Conservation (phyloP, 2,888 invertebrate genomes). For the Melikaiella ostensackeni region DNA sequence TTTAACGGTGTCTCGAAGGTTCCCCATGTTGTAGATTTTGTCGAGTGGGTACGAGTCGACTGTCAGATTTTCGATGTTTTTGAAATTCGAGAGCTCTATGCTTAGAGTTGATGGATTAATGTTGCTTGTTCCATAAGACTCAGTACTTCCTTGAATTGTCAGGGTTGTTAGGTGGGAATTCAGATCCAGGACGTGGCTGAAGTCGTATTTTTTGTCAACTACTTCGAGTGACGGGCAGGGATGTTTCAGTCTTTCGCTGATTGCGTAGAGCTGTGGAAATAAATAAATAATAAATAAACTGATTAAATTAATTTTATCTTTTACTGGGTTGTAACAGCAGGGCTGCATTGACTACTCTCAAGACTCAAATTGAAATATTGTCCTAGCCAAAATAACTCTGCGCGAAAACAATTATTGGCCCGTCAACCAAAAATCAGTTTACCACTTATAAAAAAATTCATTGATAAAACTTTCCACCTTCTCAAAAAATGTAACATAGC, state of each 20-base stretch:
- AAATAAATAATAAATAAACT: too few relatives aligned
- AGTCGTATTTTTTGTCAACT: conserved; percentile 89
- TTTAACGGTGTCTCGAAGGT: conserved; percentile 82
- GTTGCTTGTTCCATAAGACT: conserved; percentile 88
- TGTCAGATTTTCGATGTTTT: conserved; percentile 84
- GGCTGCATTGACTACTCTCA: too few relatives aligned
- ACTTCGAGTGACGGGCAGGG: conserved; percentile 90
- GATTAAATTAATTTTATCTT: too few relatives aligned
- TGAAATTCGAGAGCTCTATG: conserved; percentile 92
- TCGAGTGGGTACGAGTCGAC: conserved; percentile 84
- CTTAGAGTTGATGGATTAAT: conserved; percentile 88
- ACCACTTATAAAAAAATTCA: too few relatives aligned
- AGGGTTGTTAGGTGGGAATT: conserved; percentile 86
- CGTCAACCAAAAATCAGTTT: too few relatives aligned
- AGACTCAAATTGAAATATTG: too few relatives aligned
- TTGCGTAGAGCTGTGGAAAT: conserved; percentile 86
- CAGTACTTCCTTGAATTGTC: conserved; percentile 83
- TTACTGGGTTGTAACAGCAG: too few relatives aligned
- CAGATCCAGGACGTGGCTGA: conserved; percentile 94
- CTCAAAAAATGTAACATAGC: too few relatives aligned
- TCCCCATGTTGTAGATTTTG: conserved; percentile 82
- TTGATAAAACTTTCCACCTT: too few relatives aligned
- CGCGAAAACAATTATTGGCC: too few relatives aligned
- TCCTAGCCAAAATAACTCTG: too few relatives aligned
- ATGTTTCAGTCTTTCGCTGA: conserved; percentile 91